Percentiles rank a stretch among this genome's conserved stretches.
phyloP scores from a whole-genome alignment of 2,888 invertebrate genomes.

The Temnothorax unifasciatus region DNA sequence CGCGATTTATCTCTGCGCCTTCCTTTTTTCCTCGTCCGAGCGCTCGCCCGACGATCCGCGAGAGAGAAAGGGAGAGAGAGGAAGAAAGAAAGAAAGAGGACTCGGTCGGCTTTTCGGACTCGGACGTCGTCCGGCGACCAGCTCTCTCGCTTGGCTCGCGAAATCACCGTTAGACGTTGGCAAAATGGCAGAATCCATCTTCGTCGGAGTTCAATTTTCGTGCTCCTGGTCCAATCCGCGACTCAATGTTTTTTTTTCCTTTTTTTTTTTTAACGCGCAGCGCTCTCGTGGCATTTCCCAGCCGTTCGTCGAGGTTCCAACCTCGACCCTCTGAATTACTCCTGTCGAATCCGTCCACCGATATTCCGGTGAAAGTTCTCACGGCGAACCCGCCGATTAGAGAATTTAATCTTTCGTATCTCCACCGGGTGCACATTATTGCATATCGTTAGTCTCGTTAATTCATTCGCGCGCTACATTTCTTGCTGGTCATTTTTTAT shows the following conservation, averaged over 20 bases:
- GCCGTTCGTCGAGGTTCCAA: background rate
- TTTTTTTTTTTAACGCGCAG: background rate
- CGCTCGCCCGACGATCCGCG: conserved; percentile 28
- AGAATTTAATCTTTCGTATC: background rate
- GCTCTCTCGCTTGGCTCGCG: conserved; percentile 27
- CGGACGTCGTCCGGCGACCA: conserved; percentile 39
- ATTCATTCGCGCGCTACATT: background rate
- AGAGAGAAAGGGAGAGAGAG: conserved; percentile 14
- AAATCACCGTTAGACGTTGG: conserved; percentile 46
- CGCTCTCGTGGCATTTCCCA: background rate
- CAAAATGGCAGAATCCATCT: conserved; percentile 46
- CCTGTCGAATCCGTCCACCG: background rate
- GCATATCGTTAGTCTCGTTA: background rate
- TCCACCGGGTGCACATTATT: background rate
- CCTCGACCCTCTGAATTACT: background rate
- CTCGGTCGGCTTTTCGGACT: conserved; percentile 43
- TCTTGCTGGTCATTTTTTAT: background rate
- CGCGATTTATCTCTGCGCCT: conserved; percentile 39
- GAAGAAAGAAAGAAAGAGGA: conserved; percentile 3
- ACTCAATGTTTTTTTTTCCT: background rate
- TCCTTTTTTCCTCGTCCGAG: conserved; percentile 40
- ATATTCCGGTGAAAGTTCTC: conserved; percentile 20
- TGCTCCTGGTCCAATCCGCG: background rate
- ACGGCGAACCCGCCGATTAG: conserved; percentile 6
- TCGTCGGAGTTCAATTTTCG: conserved; percentile 8